Evolutionary conservation across 1,140 invertebrate genomes (phyloP), one percentile per base, ranked within the genome.

Genomic region (Callitettix versicolor): DNA sequence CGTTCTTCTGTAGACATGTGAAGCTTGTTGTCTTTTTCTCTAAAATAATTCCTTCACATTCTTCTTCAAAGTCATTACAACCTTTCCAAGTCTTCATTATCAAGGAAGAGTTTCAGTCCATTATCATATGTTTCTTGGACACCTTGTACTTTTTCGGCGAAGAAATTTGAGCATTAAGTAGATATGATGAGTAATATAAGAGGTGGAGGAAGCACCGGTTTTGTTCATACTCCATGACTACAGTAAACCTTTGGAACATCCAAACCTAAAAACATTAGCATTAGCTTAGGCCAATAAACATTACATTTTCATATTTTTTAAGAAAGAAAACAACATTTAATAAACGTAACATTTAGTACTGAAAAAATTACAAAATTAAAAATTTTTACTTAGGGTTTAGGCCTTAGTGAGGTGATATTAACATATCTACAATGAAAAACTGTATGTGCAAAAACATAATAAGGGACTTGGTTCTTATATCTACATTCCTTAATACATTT

Each of bases 241-340:
- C 90, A n/a, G 89, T 90, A 72, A 96, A 99, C 50, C 95, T 78
- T 76, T 98, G 94, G 68, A 96, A 98, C 85, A 97, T 96, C 95
- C 95, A 99, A 1, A 98, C 90, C 79, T 81, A 62, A 40, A 56
- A 56, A 46, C 43, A n/a, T n/a, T n/a, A n/a, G n/a, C n/a, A n/a
- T n/a, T n/a, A n/a, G n/a, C n/a, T n/a, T n/a, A n/a, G n/a, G n/a
- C n/a, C n/a, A n/a, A n/a, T n/a, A n/a, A n/a, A n/a, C n/a, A n/a
- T n/a, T n/a, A n/a, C n/a, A n/a, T n/a, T n/a, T n/a, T n/a, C n/a
- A n/a, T n/a, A n/a, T n/a, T n/a, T n/a, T n/a, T n/a, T n/a, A n/a
- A n/a, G n/a, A n/a, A n/a, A n/a, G n/a, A n/a, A n/a, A n/a, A n/a
- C n/a, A n/a, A n/a, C n/a, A n/a, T n/a, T n/a, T n/a, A n/a, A n/a